phyloP scores from a whole-genome alignment of 1,140 invertebrate genomes.

The Zaprionus tsacasi region DNA sequence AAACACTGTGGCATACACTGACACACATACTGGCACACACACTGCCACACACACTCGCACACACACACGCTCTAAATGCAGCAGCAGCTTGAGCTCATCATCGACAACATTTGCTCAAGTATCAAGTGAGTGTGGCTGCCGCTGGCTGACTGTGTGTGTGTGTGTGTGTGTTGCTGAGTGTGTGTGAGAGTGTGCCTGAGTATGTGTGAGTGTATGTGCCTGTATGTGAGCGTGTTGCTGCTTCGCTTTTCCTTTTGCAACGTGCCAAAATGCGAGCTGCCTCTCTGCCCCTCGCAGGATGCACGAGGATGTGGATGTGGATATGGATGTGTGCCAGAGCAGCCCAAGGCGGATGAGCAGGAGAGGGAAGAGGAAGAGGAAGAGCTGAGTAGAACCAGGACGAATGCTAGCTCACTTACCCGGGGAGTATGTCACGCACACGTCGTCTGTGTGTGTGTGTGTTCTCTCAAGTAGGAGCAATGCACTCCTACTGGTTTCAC shows the following conservation, averaged over 20 bases:
- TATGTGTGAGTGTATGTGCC: neutral
- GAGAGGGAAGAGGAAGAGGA: neutral
- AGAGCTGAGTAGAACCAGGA: constrained; percentile 34
- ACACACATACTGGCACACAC: neutral
- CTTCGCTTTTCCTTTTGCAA: constrained; percentile 9
- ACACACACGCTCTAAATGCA: constrained; percentile 33
- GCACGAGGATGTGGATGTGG: neutral
- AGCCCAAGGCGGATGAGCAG: constrained; percentile 11
- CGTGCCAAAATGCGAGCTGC: constrained; percentile 55
- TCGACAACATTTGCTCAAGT: constrained; percentile 54
- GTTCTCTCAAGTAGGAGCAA: constrained; percentile 73
- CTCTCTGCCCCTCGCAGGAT: neutral
- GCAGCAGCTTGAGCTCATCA: constrained; percentile 41
- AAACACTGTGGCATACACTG: neutral
- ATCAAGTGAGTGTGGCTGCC: constrained; percentile 32
- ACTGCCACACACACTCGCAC: neutral
- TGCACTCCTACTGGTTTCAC: constrained; percentile 57
- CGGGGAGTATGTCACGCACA: constrained; percentile 70
- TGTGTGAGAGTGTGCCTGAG: constrained; percentile 10
- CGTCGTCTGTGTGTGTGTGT: constrained; percentile 5
- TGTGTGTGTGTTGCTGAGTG: neutral
- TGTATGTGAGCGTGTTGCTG: neutral
- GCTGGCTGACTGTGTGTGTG: constrained; percentile 6
- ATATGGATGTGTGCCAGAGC: constrained; percentile 39
- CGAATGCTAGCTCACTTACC: constrained; percentile 23